Evolutionary conservation across 2,797 vertebrate species (phyloP), one percentile per base, ranked within the genome.

Genomic region (Erethizon dorsatum): DNA sequence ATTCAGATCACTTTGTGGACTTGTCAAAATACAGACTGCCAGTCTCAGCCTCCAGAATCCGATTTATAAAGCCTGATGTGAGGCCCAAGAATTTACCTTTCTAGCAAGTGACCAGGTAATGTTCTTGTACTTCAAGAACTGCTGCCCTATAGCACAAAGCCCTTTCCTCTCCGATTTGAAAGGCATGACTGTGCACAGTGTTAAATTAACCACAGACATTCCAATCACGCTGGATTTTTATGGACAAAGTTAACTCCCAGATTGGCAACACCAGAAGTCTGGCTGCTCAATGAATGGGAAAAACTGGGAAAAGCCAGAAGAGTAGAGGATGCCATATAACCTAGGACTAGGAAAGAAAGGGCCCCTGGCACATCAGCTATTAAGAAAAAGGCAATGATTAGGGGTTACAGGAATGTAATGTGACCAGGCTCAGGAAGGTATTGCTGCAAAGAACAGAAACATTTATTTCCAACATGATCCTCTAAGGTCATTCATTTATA

Each of bases 341-440:
- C 56, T 37, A 41, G 2, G 6, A 67, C n/a, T 17, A 61, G 31
- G 79, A 47, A 83, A 73, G 41, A 84, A 69, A 82, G 50, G 67
- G 61, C 28, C 2, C 18, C 47, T 26, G 12, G 73, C 2, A n/a
- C 28, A 84, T 41, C 65, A 83, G 69, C 50, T 28, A 15, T 18
- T 67, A 61, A 94, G 88, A 77, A 86, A 96, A 79, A 82, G 47
- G 63, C 57, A 86, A 59, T 20, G 12, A 31, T 73, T 82, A 59
- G n/a, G 37, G n/a, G 37, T 71, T 90, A 65, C 37, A 18, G 33
- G 20, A 52, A 13, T 33, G 20, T 22, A 45, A 88, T 5, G 56
- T n/a, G 41, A 52, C 6, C 45, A 78, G 54, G 63, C 37, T 52
- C 20, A 82, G 45, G 50, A 77, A 90, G 57, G 52, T 0, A 7